Conservation (phyloP, 2,888 invertebrate genomes). For the Drosophila algonquin region DNA sequence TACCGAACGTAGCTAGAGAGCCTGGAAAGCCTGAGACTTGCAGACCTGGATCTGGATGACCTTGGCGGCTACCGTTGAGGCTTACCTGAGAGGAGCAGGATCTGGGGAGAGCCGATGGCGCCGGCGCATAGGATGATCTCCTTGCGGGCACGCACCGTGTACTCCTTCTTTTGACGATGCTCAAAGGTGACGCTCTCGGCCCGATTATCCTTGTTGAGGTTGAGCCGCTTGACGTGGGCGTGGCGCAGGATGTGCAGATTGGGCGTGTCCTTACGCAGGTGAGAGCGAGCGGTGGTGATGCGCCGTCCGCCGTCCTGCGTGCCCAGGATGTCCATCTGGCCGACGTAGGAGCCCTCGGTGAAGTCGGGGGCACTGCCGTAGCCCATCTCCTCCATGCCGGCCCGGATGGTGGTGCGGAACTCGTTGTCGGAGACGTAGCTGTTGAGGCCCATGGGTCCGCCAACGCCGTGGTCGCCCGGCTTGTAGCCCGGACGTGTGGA, state of each 20-base stretch:
- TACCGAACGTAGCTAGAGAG: conserved; percentile 3
- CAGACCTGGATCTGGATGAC: no score
- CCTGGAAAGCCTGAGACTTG: not conserved
- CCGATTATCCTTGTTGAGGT: conserved; percentile 85
- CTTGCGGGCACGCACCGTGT: conserved; percentile 86
- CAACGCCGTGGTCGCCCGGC: conserved; percentile 86
- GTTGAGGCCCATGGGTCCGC: conserved; percentile 85
- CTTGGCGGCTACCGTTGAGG: not conserved
- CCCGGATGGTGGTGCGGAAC: conserved; percentile 88
- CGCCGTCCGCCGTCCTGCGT: conserved; percentile 92
- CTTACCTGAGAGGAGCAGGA: conserved; percentile 93
- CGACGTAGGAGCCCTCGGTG: conserved; percentile 92
- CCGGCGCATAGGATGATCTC: conserved; percentile 95
- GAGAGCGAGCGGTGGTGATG: conserved; percentile 91
- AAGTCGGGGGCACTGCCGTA: conserved; percentile 91
- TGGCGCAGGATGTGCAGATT: conserved; percentile 87
- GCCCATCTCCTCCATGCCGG: conserved; percentile 91
- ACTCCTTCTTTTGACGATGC: conserved; percentile 85
- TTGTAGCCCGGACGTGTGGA: conserved; percentile 68
- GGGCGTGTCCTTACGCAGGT: conserved; percentile 85
- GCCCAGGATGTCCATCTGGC: conserved; percentile 94
- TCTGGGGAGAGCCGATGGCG: conserved; percentile 95
- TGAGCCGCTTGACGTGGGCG: conserved; percentile 86
- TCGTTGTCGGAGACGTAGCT: conserved; percentile 90
- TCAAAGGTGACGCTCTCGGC: conserved; percentile 85